phyloP scores from a whole-genome alignment of 1,140 invertebrate species.

The Drosophila prosaltans region DNA sequence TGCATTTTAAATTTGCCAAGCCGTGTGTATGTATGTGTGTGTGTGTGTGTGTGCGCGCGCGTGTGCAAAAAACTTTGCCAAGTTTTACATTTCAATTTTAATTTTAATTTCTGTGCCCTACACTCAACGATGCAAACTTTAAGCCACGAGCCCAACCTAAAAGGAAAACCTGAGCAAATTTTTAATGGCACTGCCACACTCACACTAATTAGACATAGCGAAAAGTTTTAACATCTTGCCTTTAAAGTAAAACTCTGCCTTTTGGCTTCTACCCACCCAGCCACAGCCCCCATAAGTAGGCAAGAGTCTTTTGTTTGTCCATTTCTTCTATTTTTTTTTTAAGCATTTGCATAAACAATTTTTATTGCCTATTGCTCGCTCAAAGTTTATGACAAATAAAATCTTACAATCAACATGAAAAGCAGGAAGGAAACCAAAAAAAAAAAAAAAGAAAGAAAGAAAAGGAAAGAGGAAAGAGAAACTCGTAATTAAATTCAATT shows the following conservation, averaged over 20 bases:
- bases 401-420: constrained; percentile 70
- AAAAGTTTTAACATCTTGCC: constrained; percentile 38
- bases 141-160: constrained; percentile 39
- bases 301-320: constrained; percentile 50
- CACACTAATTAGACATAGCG: constrained; percentile 61
- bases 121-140: constrained; percentile 60
- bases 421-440: constrained; percentile 44
- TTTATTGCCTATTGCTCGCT: constrained; percentile 49
- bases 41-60: constrained; percentile 13
- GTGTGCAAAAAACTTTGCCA: constrained; percentile 59
- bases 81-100: constrained; percentile 80
- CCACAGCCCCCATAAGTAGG: not conserved
- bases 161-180: constrained; percentile 49
- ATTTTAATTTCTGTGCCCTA: constrained; percentile 75
- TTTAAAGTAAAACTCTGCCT: constrained; percentile 37
- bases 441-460: constrained; percentile 39
- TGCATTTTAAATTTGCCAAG: constrained; percentile 71
- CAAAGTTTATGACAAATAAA: constrained; percentile 73
- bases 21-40: constrained; percentile 7
- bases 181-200: constrained; percentile 72
- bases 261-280: not conserved
- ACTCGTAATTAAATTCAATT: constrained; percentile 77
- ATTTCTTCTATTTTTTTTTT: constrained; percentile 9
- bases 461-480: constrained; percentile 36
- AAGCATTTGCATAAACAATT: constrained; percentile 40